Conservation (phyloP, 2,888 invertebrate genomes). For the Athripsodes cinereus region DNA sequence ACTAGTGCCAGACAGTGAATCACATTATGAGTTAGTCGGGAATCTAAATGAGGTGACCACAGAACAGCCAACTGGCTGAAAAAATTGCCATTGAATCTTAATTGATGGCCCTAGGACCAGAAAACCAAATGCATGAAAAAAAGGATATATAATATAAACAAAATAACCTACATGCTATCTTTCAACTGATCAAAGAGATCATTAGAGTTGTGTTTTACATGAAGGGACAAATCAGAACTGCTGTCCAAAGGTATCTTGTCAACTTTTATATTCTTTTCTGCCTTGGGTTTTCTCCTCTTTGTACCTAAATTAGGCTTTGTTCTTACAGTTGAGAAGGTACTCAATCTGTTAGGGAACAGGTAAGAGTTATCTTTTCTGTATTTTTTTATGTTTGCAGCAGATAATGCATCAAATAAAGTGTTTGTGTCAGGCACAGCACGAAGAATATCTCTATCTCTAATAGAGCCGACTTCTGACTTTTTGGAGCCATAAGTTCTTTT, state of each 20-base stretch:
- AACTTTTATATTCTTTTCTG: constrained; percentile 3
- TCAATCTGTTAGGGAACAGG: background rate
- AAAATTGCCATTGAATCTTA: no score
- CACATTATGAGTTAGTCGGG: no score
- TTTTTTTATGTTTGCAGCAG: constrained; percentile 16
- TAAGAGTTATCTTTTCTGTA: constrained; percentile 15
- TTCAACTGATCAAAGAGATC: constrained; percentile 18
- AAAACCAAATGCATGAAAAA: no score
- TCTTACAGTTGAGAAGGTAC: background rate
- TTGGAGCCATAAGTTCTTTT: constrained; percentile 17
- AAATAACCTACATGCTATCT: constrained; percentile 7
- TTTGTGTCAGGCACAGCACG: constrained; percentile 10
- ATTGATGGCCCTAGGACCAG: no score
- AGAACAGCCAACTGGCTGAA: no score
- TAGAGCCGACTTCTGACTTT: constrained; percentile 8
- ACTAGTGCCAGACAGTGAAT: no score
- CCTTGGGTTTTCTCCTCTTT: background rate
- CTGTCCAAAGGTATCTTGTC: background rate
- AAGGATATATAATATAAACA: no score
- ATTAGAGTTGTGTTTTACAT: constrained; percentile 16
- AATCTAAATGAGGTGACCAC: no score
- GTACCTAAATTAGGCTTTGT: constrained; percentile 3
- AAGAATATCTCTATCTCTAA: constrained; percentile 13
- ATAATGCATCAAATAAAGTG: constrained; percentile 15
- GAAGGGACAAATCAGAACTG: constrained; percentile 17